Conservation (phyloP, 2,113 vertebrate species). For the Echinops telfairi region DNA sequence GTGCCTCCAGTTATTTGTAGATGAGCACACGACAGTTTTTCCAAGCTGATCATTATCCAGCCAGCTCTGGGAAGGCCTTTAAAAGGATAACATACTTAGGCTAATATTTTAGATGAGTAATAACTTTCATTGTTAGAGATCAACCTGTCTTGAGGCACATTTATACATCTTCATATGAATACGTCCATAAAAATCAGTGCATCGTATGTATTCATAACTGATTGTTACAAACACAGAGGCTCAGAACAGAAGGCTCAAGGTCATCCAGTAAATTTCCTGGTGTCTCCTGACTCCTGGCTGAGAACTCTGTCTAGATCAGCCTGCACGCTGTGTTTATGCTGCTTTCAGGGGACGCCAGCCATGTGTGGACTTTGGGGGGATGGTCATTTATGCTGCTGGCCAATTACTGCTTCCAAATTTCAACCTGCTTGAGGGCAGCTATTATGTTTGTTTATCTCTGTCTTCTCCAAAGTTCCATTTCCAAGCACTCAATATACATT, state of each 20-base stretch:
- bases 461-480: neutral
- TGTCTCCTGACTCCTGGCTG: neutral
- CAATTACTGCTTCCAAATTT: constrained; percentile 44
- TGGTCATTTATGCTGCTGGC: neutral
- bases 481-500: neutral
- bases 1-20: constrained; percentile 26
- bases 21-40: constrained; percentile 50
- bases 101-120: constrained; percentile 49
- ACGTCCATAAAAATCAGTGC: constrained; percentile 38
- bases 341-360: neutral
- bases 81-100: neutral
- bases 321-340: neutral
- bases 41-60: neutral
- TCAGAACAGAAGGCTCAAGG: neutral
- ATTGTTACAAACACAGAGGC: neutral
- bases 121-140: neutral
- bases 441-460: neutral
- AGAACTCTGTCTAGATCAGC: neutral
- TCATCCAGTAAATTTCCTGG: neutral
- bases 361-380: neutral
- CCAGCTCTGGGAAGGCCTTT: constrained; percentile 19
- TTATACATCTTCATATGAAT: constrained; percentile 49
- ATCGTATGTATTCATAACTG: neutral
- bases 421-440: neutral
- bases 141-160: constrained; percentile 7